Evolutionary conservation across 2,113 vertebrate genomes (phyloP), one percentile per base, ranked within the genome.

Genomic region (Toxotes jaculatrix): DNA sequence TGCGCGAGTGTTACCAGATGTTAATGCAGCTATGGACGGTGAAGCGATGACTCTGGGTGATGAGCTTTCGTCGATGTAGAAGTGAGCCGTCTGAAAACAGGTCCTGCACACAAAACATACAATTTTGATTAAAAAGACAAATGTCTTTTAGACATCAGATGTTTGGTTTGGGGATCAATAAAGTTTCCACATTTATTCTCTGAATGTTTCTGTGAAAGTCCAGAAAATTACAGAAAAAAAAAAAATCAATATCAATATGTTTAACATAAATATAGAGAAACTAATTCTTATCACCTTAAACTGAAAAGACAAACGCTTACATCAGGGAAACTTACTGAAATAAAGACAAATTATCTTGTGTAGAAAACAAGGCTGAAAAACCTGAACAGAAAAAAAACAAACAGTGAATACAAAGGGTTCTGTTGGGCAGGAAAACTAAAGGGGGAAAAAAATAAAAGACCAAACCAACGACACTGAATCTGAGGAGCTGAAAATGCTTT

Each of bases 31-130:
- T 14, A 84, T 90, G 45, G 96, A 91, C 5, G 95, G 92, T 62
- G 94, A 91, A 42, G 96, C 91, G 87, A 98, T 97, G 62, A 98
- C 97, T 89, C 96, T 94, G 62, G 97, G 96, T 6, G 98, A 98
- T 0, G 96, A 95, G 79, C 91, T 97, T 80, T 99, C 97, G 56
- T 98, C 96, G 76, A 99, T 95, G 94, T 99, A 99, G 94, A 99
- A 99, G 82, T 99, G 97, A 83, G 98, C 98, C 1, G 98, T 99
- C 95, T 99, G 98, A 92, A 99, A 99, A 91, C 98, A 99, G 79
- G 97, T 96, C 91, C 98, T 99, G 89, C 19, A 91, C 81, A 76
- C n/a, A 74, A 82, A 93, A 90, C n/a, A 76, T 11, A 70, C 16
- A 63, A 36, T 70, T 16, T 14, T n/a, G 14, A n/a, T 23, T 40